Conservation (phyloP, 2,113 vertebrate species). For the Glaucidium brasilianum region DNA sequence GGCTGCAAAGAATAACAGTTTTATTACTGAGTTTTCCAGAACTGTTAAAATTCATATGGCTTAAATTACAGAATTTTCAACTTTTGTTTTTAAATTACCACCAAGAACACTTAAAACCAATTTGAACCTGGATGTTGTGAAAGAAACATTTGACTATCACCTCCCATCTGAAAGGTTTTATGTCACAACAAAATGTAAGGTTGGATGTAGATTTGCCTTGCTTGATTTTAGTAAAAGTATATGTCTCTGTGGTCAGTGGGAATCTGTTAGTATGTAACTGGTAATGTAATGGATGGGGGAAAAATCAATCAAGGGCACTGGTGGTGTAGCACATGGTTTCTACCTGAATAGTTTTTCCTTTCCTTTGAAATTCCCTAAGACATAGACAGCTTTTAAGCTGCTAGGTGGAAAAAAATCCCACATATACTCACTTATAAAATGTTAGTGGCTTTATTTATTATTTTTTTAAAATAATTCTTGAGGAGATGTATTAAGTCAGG, state of each 20-base stretch:
- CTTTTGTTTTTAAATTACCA: background rate
- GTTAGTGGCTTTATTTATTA: accelerated
- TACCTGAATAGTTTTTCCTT: background rate
- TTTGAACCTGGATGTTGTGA: background rate
- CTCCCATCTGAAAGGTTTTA: background rate
- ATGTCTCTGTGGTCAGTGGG: background rate
- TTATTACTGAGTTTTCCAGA: background rate
- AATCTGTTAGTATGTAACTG: background rate
- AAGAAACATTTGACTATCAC: background rate
- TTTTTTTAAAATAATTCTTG: background rate
- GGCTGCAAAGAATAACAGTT: background rate
- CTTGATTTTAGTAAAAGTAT: background rate
- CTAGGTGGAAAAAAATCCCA: background rate
- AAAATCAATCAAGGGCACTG: background rate
- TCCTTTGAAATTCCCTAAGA: background rate
- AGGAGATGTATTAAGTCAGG: background rate
- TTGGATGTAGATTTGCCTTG: background rate
- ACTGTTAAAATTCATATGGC: background rate
- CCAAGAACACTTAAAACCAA: background rate
- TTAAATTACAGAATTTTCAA: background rate
- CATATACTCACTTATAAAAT: background rate
- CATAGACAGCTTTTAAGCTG: background rate
- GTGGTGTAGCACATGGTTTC: background rate
- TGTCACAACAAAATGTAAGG: background rate
- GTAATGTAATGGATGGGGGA: background rate